These are phyloP conservation scores for Drosophila fuyamai DNA, from an alignment of 1,140 invertebrate species.

Conservation along the genomic window DNA sequence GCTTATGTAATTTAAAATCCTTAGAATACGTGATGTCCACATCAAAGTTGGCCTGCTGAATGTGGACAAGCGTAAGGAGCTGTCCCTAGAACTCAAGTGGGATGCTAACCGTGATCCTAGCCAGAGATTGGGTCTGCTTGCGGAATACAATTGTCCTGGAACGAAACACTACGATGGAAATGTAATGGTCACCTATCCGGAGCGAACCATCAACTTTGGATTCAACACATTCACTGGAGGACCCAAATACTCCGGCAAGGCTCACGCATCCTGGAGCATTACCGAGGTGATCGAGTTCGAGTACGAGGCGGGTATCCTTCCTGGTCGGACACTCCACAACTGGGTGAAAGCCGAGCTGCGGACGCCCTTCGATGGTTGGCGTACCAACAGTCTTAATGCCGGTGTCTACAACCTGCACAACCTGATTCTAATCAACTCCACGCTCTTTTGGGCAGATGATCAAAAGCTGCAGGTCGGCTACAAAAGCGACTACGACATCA, in stretches of 20 bases:
- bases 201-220: slow-evolving; percentile 88
- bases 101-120: slow-evolving; percentile 92
- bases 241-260: slow-evolving; percentile 85
- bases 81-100: slow-evolving; percentile 91
- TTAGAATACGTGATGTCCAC: slow-evolving; percentile 90
- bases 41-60: slow-evolving; percentile 87
- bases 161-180: slow-evolving; percentile 87
- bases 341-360: slow-evolving; percentile 86
- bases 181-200: slow-evolving; percentile 89
- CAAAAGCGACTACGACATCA: slow-evolving; percentile 84
- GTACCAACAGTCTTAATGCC: slow-evolving; percentile 87
- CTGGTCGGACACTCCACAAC: slow-evolving; percentile 85
- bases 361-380: slow-evolving; percentile 91
- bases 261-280: slow-evolving; percentile 86
- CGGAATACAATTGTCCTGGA: slow-evolving; percentile 83
- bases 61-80: slow-evolving; percentile 86
- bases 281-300: slow-evolving; percentile 85
- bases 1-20: neutral
- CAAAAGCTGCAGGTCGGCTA: slow-evolving; percentile 86
- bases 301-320: slow-evolving; percentile 83
- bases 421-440: slow-evolving; percentile 75
- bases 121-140: slow-evolving; percentile 85
- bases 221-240: slow-evolving; percentile 85
- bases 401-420: slow-evolving; percentile 77
- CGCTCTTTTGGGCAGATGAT: slow-evolving; percentile 87